Base-by-base conservation (phyloP, 1,140 invertebrate species). In the Nylanderia fulva region DNA sequence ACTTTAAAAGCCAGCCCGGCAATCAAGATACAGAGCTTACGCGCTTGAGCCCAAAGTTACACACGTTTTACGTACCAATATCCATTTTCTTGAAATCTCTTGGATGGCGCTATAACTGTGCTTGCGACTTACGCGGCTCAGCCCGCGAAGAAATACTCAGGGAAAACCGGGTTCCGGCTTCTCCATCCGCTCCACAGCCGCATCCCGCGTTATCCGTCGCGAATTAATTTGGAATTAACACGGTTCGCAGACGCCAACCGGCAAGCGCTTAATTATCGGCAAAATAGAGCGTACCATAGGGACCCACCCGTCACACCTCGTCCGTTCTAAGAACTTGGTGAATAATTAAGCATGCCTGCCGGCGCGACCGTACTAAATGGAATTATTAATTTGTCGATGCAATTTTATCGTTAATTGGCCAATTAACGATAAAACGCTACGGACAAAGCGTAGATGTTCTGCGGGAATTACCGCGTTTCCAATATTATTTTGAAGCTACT, bases 371-470 rank as follows among this genome's bases (percentile, higher is more conserved):
- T 52, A 21, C 29, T 56, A 87, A 90, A 89, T 89, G 83, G 85
- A 90, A 90, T 90, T 87, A 87, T 60, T 90, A 90, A 90, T 89
- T 89, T 72, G 72, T 63, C 88, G 54, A 85, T 82, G 87, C 88
- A 89, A 90, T 72, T 72, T 72, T 72, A 72, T 58, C 52, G 52
- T 58, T 89, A 82, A 82, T 79, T 69, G 63, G 76, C 63, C 76
- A 79, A 79, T 72, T 86, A 85, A 83, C 63, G 77, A 33, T 63
- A 39, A 74, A 74, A 74, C 36, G 66, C 52, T 39, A 74, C 36
- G 24, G 13, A 7, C 33, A 42, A 69, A 61, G 48, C 36, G 63
- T 60, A 27, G 42, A 54, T 52, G 75, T n/a, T n/a, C 29, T 36
- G 13, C 6, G 61, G 61, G 61, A 79, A 66, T 79, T 66, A 29